phyloP scores from a whole-genome alignment of 2,888 invertebrate genomes.

The Allygus modestus region DNA sequence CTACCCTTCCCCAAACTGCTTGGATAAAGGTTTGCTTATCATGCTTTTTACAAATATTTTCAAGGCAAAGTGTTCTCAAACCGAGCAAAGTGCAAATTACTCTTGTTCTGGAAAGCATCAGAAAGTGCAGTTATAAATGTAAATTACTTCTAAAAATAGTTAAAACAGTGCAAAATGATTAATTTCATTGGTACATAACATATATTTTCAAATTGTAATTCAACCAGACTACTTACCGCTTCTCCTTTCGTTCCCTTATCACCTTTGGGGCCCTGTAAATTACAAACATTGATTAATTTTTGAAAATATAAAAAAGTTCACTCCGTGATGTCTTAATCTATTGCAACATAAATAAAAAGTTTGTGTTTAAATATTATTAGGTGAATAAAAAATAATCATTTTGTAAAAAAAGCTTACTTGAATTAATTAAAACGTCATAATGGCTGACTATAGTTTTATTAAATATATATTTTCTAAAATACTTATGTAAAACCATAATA shows the following conservation, averaged over 20 bases:
- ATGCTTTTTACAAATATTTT: background rate
- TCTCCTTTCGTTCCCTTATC: conserved; percentile 93
- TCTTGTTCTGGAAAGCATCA: background rate
- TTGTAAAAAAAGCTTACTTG: too few species aligned
- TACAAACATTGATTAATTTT: conserved; percentile 71
- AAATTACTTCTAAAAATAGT: background rate
- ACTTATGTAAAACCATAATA: too few species aligned
- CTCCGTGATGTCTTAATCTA: too few species aligned
- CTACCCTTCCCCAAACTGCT: too few species aligned
- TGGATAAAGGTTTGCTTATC: background rate
- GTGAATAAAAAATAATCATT: too few species aligned
- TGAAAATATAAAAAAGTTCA: too few species aligned
- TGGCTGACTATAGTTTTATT: too few species aligned
- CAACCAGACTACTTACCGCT: conserved; percentile 80
- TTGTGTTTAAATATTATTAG: too few species aligned
- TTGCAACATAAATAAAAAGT: too few species aligned
- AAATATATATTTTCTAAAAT: too few species aligned
- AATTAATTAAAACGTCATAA: too few species aligned
- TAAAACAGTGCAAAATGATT: background rate
- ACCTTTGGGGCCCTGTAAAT: conserved; percentile 91
- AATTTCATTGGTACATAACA: background rate
- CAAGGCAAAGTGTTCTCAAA: background rate
- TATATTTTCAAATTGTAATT: background rate
- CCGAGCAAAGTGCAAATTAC: background rate
- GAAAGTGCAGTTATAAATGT: background rate